These are phyloP conservation scores for Cinara cedri DNA, from an alignment of 2,888 invertebrate species.

Conservation along the genomic window DNA sequence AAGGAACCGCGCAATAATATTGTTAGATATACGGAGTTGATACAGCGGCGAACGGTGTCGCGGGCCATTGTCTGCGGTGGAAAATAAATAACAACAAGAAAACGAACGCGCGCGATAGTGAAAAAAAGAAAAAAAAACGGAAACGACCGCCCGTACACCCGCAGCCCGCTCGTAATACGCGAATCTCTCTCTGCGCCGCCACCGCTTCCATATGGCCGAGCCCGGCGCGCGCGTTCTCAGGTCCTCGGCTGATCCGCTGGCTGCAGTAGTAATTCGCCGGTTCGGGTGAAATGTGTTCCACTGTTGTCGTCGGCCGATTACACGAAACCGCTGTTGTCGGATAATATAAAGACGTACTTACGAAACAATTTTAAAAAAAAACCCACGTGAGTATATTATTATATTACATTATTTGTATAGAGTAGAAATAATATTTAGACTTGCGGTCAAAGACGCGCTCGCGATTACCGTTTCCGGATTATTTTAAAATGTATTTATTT, in stretches of 20 bases:
- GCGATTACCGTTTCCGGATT: too few relatives aligned
- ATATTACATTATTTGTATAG: too few relatives aligned
- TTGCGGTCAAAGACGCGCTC: too few relatives aligned
- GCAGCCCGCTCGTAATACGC: too few relatives aligned
- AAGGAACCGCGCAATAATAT: too few relatives aligned
- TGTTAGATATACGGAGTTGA: too few relatives aligned
- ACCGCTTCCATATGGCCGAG: not conserved
- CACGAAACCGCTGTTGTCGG: constrained; percentile 23
- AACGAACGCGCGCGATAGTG: not conserved
- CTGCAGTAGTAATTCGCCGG: constrained; percentile 49
- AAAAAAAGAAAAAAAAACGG: constrained; percentile 20
- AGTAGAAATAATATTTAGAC: too few relatives aligned
- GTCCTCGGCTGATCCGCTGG: not conserved
- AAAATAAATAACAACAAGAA: constrained; percentile 15
- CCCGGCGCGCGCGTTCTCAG: not conserved
- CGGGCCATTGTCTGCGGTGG: not conserved
- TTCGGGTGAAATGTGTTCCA: constrained; percentile 48
- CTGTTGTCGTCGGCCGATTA: constrained; percentile 1
- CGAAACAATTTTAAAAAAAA: too few relatives aligned
- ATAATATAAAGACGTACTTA: not conserved
- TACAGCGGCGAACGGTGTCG: too few relatives aligned
- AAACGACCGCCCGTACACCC: constrained; percentile 32
- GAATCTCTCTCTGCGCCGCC: not conserved
- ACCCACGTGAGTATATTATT: constrained; percentile 8
- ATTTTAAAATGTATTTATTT: too few relatives aligned